phyloP scores from a whole-genome alignment of 2,888 invertebrate species.

The Heliconius cydno region DNA sequence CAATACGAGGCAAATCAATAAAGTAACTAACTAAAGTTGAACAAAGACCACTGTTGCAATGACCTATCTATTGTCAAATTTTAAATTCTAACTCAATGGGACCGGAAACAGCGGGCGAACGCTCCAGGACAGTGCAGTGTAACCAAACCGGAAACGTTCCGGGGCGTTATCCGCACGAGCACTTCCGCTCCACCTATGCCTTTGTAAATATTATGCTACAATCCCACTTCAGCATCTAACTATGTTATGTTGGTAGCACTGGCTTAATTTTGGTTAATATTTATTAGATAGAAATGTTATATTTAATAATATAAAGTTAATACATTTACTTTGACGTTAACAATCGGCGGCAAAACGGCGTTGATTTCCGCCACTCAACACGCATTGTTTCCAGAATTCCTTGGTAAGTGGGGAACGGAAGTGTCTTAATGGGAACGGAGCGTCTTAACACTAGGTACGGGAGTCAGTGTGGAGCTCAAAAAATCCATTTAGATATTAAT shows the following conservation, averaged over 20 bases:
- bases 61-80: slow-evolving; percentile 19
- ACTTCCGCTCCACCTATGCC: slow-evolving; percentile 33
- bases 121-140: slow-evolving; percentile 27
- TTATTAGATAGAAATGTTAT: no score
- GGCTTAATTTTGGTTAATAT: no score
- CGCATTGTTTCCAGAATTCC: no score
- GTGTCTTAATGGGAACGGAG: no score
- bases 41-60: not conserved
- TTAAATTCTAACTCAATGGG: slow-evolving; percentile 6
- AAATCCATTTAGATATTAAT: no score
- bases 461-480: no score
- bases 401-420: no score
- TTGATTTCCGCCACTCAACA: no score
- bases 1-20: not conserved
- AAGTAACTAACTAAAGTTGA: not conserved
- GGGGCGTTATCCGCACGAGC: slow-evolving; percentile 33
- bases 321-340: no score
- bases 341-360: no score
- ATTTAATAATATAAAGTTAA: no score
- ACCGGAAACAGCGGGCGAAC: slow-evolving; percentile 25
- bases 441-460: no score
- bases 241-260: not conserved
- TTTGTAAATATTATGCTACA: slow-evolving; percentile 24
- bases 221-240: slow-evolving; percentile 16
- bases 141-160: slow-evolving; percentile 37